Conservation (phyloP, 2,797 vertebrate genomes). For the Eleutherodactylus coqui region DNA sequence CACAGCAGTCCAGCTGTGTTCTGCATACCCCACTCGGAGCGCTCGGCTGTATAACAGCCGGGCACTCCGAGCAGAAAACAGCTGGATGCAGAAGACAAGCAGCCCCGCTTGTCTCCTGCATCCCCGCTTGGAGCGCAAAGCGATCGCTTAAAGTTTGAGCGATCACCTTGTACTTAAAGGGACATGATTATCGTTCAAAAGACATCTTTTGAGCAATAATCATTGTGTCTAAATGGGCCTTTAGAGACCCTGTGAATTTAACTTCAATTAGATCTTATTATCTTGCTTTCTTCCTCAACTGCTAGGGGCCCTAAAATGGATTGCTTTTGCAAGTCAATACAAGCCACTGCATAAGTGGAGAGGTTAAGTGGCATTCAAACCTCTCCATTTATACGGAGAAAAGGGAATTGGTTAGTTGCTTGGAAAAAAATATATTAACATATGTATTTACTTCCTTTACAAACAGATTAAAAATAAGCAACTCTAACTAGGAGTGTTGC, state of each 20-base stretch:
- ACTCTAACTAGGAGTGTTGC: not conserved
- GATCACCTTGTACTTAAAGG: too few relatives aligned
- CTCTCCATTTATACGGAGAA: slow-evolving; percentile 13
- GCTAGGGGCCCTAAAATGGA: slow-evolving; percentile 13
- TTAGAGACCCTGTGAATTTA: slow-evolving; percentile 11
- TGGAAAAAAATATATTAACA: not conserved
- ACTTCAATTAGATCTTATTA: slow-evolving; percentile 13
- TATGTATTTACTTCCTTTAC: not conserved
- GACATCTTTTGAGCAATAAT: too few relatives aligned
- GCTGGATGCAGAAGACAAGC: too few relatives aligned
- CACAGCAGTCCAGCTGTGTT: too few relatives aligned
- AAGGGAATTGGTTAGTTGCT: not conserved
- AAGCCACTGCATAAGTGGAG: slow-evolving; percentile 23
- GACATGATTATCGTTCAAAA: too few relatives aligned
- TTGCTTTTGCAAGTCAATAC: slow-evolving; percentile 46
- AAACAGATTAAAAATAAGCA: not conserved
- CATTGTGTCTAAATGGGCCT: too few relatives aligned
- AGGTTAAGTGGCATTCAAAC: slow-evolving; percentile 48
- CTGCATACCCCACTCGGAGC: too few relatives aligned
- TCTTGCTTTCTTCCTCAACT: slow-evolving; percentile 10
- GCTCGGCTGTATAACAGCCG: too few relatives aligned
- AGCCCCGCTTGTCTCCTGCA: too few relatives aligned
- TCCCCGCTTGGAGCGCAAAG: too few relatives aligned
- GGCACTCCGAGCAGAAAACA: too few relatives aligned
- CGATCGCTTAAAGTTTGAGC: too few relatives aligned